These are phyloP conservation scores for Corythaeola cristata DNA, from an alignment of 2,113 vertebrate genomes.

Conservation along the genomic window DNA sequence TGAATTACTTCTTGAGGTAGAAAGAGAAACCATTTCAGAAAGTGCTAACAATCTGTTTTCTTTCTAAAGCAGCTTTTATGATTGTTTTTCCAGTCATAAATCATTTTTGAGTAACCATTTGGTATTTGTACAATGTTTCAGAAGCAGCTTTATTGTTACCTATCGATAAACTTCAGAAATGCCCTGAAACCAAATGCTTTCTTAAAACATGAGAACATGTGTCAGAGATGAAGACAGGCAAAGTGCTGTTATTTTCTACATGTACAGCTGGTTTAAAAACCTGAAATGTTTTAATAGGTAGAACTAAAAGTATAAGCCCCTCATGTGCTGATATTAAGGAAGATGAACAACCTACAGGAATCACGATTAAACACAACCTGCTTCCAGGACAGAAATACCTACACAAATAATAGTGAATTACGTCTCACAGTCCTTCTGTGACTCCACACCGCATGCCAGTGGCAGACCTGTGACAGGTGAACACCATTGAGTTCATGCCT, in stretches of 20 bases:
- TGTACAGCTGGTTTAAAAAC: neutral
- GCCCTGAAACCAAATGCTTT: constrained; percentile 48
- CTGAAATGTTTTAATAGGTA: neutral
- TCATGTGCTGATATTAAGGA: neutral
- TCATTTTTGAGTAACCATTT: constrained; percentile 68
- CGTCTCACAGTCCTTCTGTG: neutral
- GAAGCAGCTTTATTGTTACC: constrained; percentile 48
- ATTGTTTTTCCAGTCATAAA: constrained; percentile 35
- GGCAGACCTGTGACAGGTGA: neutral
- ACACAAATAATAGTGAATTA: neutral
- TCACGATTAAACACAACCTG: neutral
- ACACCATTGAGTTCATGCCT: neutral
- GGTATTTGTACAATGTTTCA: constrained; percentile 17
- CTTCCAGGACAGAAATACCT: neutral
- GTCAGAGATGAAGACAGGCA: constrained; percentile 27
- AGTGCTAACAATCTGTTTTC: constrained; percentile 50
- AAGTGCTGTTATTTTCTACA: neutral
- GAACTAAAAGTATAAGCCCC: neutral
- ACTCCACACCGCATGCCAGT: neutral
- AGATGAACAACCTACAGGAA: neutral
- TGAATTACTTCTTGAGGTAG: constrained; percentile 62
- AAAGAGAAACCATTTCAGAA: constrained; percentile 52
- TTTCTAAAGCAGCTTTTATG: constrained; percentile 48
- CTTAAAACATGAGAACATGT: constrained; percentile 22
- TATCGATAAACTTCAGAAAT: constrained; percentile 52